phyloP scores from a whole-genome alignment of 2,888 invertebrate genomes.

The Cecidostiba fungosa region DNA sequence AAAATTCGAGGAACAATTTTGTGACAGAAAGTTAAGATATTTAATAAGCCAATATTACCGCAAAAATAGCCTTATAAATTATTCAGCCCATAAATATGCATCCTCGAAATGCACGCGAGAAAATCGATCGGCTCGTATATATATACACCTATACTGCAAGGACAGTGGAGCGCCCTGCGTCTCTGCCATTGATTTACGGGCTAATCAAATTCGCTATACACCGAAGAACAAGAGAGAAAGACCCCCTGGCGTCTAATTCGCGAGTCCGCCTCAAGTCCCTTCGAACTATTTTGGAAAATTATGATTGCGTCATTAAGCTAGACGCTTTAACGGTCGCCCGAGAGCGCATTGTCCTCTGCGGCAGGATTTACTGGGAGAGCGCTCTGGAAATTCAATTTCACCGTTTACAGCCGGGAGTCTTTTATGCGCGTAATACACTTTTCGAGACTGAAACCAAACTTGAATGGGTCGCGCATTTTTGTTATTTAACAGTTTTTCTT shows the following conservation, averaged over 20 bases:
- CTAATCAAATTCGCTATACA: slow-evolving; percentile 55
- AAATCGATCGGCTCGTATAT: slow-evolving; percentile 44
- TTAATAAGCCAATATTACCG: slow-evolving; percentile 45
- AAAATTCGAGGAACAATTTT: not conserved
- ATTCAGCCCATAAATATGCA: slow-evolving; percentile 37
- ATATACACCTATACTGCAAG: not conserved
- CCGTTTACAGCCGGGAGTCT: slow-evolving; percentile 37
- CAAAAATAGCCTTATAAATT: slow-evolving; percentile 54
- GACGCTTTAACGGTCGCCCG: slow-evolving; percentile 22
- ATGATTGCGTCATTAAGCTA: slow-evolving; percentile 59
- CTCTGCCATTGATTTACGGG: slow-evolving; percentile 53
- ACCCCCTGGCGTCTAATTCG: slow-evolving; percentile 41
- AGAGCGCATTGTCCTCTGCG: slow-evolving; percentile 14
- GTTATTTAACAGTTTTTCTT: too few relatives aligned
- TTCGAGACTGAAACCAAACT: not conserved
- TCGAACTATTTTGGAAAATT: slow-evolving; percentile 58
- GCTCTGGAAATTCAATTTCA: slow-evolving; percentile 57
- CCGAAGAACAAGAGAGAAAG: slow-evolving; percentile 2
- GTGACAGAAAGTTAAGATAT: slow-evolving; percentile 34
- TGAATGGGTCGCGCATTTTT: not conserved
- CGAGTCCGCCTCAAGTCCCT: slow-evolving; percentile 8
- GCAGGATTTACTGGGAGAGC: slow-evolving; percentile 50
- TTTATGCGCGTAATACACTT: slow-evolving; percentile 28
- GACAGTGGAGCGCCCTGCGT: slow-evolving; percentile 21
- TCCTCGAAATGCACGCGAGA: slow-evolving; percentile 15